Evolutionary conservation across 2,113 vertebrate species (phyloP).

Genomic region (Chlamydotis undulata): DNA sequence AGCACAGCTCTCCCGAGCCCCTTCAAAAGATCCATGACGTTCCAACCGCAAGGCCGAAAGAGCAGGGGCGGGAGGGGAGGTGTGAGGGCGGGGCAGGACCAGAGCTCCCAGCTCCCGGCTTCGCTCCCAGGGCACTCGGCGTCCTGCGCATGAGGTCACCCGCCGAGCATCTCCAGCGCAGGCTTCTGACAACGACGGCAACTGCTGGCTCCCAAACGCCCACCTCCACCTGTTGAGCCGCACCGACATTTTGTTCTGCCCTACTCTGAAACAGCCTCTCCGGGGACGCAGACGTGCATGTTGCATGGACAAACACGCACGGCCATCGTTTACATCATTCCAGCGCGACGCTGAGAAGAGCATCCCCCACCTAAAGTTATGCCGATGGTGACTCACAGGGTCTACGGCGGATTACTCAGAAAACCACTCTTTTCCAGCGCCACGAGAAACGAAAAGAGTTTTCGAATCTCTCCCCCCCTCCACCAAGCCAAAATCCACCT

Average conservation of each 20-base stretch:
- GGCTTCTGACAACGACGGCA: neutral
- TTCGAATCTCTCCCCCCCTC: conserved; percentile 31
- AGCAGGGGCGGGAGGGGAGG: neutral
- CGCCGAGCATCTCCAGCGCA: neutral
- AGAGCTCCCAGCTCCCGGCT: neutral
- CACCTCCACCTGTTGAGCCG: neutral
- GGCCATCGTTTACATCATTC: neutral
- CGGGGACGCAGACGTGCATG: neutral
- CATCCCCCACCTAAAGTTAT: conserved; percentile 62
- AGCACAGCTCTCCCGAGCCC: neutral
- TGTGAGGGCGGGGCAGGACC: neutral
- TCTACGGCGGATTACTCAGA: conserved; percentile 40
- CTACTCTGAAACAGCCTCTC: neutral
- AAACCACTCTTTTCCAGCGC: conserved; percentile 24
- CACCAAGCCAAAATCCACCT: conserved; percentile 10
- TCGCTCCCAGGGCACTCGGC: rapidly evolving
- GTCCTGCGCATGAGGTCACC: neutral
- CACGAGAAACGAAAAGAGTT: conserved; percentile 4
- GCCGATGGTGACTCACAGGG: conserved; percentile 60
- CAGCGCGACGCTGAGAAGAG: conserved; percentile 44
- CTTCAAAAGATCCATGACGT: neutral
- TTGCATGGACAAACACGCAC: neutral
- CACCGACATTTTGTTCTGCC: neutral
- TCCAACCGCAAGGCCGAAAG: neutral
- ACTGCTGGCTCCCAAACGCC: neutral